Percentiles rank a stretch among this genome's conserved stretches.
Conservation (phyloP, 2,797 vertebrate genomes). For the Apodemus agrarius region DNA sequence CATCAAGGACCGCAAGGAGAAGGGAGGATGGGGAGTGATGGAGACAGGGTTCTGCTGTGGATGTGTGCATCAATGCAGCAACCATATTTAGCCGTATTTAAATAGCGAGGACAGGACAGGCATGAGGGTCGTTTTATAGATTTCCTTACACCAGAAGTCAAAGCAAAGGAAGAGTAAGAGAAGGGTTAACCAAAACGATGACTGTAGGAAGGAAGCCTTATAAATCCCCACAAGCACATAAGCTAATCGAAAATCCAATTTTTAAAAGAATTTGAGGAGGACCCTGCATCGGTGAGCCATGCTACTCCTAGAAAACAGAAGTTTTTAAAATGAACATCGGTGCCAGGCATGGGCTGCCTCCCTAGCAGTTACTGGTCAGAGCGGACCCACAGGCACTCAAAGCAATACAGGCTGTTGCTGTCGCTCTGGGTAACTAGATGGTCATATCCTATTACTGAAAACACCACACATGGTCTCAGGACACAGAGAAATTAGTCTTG, state of each 20-base stretch:
- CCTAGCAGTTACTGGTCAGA: neutral
- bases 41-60: neutral
- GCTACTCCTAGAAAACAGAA: neutral
- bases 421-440: neutral
- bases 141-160: neutral
- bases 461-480: neutral
- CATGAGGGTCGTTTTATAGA: neutral
- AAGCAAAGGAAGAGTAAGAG: neutral
- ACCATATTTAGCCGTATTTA: neutral
- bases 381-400: neutral
- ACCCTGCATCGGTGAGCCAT: neutral
- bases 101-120: neutral
- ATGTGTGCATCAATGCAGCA: neutral
- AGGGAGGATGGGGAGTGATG: neutral
- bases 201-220: neutral
- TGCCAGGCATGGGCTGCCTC: neutral
- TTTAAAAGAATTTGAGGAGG: neutral
- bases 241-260: neutral
- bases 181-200: neutral
- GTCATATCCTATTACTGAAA: neutral
- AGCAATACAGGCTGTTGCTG: neutral
- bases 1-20: neutral
- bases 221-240: neutral
- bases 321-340: neutral
- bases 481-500: neutral